A percentile compares a stretch with the other conserved stretches of the same genome.
phyloP scores from a whole-genome alignment of 1,140 invertebrate species.

The Zaprionus gabonicus region DNA sequence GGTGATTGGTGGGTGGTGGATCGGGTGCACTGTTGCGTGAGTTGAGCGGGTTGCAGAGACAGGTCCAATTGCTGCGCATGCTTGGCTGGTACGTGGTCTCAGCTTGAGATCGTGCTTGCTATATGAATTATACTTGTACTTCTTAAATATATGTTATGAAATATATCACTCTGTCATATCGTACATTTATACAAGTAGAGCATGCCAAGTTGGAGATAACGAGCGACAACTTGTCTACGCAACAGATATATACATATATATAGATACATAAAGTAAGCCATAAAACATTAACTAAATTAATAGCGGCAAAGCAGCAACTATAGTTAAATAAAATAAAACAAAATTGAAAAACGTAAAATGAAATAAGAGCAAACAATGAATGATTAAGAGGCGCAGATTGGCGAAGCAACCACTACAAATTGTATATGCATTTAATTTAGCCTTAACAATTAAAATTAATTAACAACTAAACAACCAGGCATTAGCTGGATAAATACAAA shows the following conservation, averaged over 20 bases:
- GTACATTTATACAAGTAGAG: constrained; percentile 76
- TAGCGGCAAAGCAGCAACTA: constrained; percentile 74
- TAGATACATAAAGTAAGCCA: constrained; percentile 42
- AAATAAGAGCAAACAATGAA: constrained; percentile 14
- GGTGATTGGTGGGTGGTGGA: not conserved
- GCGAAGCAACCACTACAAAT: constrained; percentile 70
- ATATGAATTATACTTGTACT: constrained; percentile 70
- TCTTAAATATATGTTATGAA: constrained; percentile 70
- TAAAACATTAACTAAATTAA: constrained; percentile 58
- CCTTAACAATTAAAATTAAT: constrained; percentile 51
- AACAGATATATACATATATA: constrained; percentile 43
- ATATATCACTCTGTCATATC: constrained; percentile 83
- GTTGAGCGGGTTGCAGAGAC: constrained; percentile 18
- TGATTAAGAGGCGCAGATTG: constrained; percentile 42
- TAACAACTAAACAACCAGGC: constrained; percentile 38
- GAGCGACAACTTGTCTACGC: constrained; percentile 57
- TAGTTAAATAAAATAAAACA: constrained; percentile 63
- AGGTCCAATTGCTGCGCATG: constrained; percentile 41
- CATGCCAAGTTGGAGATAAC: constrained; percentile 47
- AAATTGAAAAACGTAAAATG: constrained; percentile 29
- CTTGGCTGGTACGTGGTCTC: constrained; percentile 38
- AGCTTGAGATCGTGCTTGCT: constrained; percentile 47
- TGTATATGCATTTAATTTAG: constrained; percentile 82
- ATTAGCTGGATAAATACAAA: constrained; percentile 29
- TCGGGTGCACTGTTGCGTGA: constrained; percentile 10